These are phyloP conservation scores for Clarias fuscus DNA, from an alignment of 2,797 vertebrate species.

Conservation along the genomic window DNA sequence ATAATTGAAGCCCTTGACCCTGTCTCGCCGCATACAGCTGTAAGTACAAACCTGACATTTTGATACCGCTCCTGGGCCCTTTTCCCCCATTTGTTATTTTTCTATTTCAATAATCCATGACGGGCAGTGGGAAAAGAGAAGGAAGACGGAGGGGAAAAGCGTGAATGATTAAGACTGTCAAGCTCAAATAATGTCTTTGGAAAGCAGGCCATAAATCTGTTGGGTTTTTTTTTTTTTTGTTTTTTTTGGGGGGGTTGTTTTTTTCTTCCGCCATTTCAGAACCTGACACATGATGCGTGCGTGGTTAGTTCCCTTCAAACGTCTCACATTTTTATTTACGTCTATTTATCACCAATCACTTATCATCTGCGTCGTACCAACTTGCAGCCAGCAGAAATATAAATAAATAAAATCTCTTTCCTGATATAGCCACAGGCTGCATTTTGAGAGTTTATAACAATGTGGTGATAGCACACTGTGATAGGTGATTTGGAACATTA, in stretches of 20 bases:
- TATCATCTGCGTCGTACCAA: conserved; percentile 67
- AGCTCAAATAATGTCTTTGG: conserved; percentile 97
- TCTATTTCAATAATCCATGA: conserved; percentile 99
- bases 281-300: conserved; percentile 70
- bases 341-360: conserved; percentile 60
- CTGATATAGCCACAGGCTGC: conserved; percentile 50
- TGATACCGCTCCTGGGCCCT: conserved; percentile 91
- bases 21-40: conserved; percentile 89
- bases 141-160: conserved; percentile 76
- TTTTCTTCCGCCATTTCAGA: conserved; percentile 89
- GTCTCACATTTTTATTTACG: conserved; percentile 75
- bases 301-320: conserved; percentile 74
- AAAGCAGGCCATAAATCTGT: conserved; percentile 96
- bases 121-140: conserved; percentile 81
- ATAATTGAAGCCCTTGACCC: conserved; percentile 99
- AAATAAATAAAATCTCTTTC: conserved; percentile 59
- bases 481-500: conserved; percentile 51
- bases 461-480: conserved; percentile 49
- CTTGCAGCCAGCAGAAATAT: conserved; percentile 39
- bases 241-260: not conserved
- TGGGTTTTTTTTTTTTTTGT: conserved; percentile 74
- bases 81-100: conserved; percentile 92
- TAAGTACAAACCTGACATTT: conserved; percentile 99
- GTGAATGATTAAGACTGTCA: conserved; percentile 99
- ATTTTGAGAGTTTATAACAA: conserved; percentile 38